Evolutionary conservation across 2,113 vertebrate species (phyloP), one percentile per base, ranked within the genome.

Genomic region (Perca flavescens): DNA sequence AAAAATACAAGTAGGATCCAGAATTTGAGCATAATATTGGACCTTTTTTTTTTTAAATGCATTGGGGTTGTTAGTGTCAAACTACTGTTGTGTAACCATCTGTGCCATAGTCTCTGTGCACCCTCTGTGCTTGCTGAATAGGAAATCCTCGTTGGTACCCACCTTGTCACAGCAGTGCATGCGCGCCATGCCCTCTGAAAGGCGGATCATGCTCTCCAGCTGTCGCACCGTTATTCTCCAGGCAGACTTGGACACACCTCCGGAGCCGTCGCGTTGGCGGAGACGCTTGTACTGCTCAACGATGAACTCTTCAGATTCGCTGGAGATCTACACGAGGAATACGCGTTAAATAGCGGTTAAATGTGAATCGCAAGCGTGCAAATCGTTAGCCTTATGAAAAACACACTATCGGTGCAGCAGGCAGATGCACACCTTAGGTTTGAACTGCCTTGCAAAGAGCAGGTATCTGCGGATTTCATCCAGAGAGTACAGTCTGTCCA

Each of bases 81-180:
- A 43, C 40, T 0, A 2, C 11, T 11, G 40, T 43, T 3, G 40
- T 43, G 40, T 43, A 11, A 43, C 40, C 40, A 43, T 43, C 40
- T 43, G 40, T 40, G 9, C 40, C 40, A 40, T 10, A 40, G 40
- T 40, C 40, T 8, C 40, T 50, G 13, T 49, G 25, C 19, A 4
- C 2, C 16, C n/a, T 53, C 31, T 28, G 22, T 50, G 15, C 5
- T 12, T 17, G 11, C 16, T n/a, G 36, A 56, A 21, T 1, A 25
- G 49, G 1, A 46, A 1, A 9, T 25, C 8, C 0, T 50, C 43
- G 9, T 36, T 19, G 8, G 2, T 4, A 9, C 77, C 5, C 17
- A 83, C 82, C 97, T 99, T 98, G 31, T 99, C 99, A 43, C 97
- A 99, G 94, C 99, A 99, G 94, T 99, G 98, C 98, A 99, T 99